Evolutionary conservation across 1,140 invertebrate species (phyloP).

Genomic region (Pseudomyrmex flavicornis): DNA sequence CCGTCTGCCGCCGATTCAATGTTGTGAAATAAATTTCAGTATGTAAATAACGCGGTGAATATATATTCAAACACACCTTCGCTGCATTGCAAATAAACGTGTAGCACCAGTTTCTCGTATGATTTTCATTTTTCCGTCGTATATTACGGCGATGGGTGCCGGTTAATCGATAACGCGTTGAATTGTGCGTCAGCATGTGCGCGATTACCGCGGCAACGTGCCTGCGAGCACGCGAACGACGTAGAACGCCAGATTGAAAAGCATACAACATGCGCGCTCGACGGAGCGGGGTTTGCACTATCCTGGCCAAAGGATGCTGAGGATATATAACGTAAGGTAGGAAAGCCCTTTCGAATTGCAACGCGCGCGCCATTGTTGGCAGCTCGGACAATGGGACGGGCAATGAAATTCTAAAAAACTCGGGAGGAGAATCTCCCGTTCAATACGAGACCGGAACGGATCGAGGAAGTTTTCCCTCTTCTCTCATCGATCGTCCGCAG

Average conservation of each 20-base stretch:
- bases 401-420: constrained; percentile 73
- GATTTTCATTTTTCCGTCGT: constrained; percentile 66
- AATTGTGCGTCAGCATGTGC: constrained; percentile 53
- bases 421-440: constrained; percentile 35
- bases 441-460: constrained; percentile 41
- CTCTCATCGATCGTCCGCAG: constrained; percentile 7
- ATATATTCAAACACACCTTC: constrained; percentile 13
- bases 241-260: constrained; percentile 41
- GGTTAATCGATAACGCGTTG: constrained; percentile 64
- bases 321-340: constrained; percentile 61
- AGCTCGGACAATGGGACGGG: constrained; percentile 49
- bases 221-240: not conserved
- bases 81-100: constrained; percentile 60
- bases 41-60: constrained; percentile 57
- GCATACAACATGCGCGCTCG: not conserved
- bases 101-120: constrained; percentile 24
- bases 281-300: not conserved
- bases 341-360: constrained; percentile 69
- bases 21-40: constrained; percentile 59
- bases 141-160: not conserved
- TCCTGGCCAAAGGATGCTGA: not conserved
- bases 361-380: constrained; percentile 64
- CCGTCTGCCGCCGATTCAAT: constrained; percentile 13
- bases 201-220: constrained; percentile 27
- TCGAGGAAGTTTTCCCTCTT: constrained; percentile 55